Conservation (phyloP, 2,113 vertebrate species). For the Upupa epops region DNA sequence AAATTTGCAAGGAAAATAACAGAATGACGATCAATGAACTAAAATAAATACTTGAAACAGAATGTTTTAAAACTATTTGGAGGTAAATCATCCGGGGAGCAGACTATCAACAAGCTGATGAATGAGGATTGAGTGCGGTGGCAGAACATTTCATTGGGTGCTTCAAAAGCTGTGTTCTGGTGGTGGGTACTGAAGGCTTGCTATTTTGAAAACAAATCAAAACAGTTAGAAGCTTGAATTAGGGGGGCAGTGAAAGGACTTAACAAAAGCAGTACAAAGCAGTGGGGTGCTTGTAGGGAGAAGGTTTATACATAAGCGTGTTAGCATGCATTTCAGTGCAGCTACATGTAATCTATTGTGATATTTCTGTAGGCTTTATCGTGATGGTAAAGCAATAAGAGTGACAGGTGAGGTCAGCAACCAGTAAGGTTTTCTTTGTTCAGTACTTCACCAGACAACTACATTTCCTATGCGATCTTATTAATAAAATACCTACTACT, state of each 20-base stretch:
- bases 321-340: background rate
- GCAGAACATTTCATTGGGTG: background rate
- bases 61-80: conserved; percentile 30
- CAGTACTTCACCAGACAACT: background rate
- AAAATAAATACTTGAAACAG: background rate
- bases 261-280: background rate
- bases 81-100: background rate
- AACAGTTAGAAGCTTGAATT: background rate
- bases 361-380: background rate
- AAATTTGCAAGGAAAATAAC: background rate
- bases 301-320: background rate
- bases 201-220: background rate
- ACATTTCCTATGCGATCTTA: background rate
- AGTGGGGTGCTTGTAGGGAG: background rate
- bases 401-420: background rate
- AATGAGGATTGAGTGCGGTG: background rate
- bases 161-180: background rate
- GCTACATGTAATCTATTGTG: background rate
- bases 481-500: background rate
- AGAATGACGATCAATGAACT: background rate
- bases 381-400: background rate
- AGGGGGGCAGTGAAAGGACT: background rate
- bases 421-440: background rate
- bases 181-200: background rate
- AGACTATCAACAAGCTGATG: background rate